Conservation (phyloP, 53 echinoderm and acorn worm species). For the Echinarachnius parma region DNA sequence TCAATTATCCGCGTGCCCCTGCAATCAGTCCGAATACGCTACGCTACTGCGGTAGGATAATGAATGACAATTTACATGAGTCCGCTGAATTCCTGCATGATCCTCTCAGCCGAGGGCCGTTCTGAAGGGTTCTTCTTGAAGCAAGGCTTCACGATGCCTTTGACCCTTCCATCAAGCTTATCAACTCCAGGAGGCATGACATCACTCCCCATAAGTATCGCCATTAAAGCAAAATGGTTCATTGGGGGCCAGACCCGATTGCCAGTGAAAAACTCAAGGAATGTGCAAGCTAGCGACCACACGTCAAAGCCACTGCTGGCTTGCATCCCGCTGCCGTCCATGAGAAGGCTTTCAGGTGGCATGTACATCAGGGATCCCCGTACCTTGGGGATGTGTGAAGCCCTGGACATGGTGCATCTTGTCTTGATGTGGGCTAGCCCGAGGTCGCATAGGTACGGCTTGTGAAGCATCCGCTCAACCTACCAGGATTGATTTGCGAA, state of each 20-base stretch:
- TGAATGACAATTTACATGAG: too few relatives aligned
- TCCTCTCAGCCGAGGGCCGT: constrained; percentile 6
- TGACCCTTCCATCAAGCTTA: neutral
- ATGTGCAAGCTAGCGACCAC: constrained; percentile 9
- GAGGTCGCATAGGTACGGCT: constrained; percentile 34
- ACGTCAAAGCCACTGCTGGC: constrained; percentile 13
- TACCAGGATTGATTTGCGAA: too few relatives aligned
- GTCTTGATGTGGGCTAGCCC: constrained; percentile 42
- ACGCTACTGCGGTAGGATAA: too few relatives aligned
- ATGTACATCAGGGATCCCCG: constrained; percentile 11
- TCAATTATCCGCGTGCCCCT: too few relatives aligned
- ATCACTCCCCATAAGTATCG: constrained; percentile 8
- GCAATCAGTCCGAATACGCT: too few relatives aligned
- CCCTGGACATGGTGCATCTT: constrained; percentile 8
- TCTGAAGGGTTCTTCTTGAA: constrained; percentile 2
- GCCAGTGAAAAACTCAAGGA: constrained; percentile 15
- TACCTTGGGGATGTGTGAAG: neutral
- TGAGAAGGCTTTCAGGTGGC: constrained; percentile 10
- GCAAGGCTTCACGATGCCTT: constrained; percentile 13
- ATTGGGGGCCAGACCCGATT: constrained; percentile 4
- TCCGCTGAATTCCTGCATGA: constrained; percentile 42
- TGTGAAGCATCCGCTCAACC: neutral
- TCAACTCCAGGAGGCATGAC: constrained; percentile 1
- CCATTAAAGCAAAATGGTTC: neutral
- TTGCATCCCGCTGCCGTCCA: neutral